Evolutionary conservation across 2,888 invertebrate genomes (phyloP).

Genomic region (Andrena camellia): DNA sequence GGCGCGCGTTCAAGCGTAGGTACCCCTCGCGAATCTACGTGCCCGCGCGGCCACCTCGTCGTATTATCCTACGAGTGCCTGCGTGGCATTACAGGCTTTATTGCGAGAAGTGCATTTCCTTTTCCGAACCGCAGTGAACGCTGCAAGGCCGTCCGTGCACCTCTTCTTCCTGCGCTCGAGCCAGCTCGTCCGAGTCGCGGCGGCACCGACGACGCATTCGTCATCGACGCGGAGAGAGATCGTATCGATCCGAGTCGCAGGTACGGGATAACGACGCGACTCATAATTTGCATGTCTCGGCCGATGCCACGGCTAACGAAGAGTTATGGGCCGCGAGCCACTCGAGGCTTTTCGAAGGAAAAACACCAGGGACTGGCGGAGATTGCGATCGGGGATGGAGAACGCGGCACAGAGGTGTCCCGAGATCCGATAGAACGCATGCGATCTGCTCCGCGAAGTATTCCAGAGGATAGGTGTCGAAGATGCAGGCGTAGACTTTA

Average conservation of each 20-base stretch:
- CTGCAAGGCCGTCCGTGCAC: conserved; percentile 61
- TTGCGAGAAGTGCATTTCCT: conserved; percentile 73
- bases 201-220: conserved; percentile 54
- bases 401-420: background rate
- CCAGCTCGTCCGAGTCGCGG: conserved; percentile 35
- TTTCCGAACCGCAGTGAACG: conserved; percentile 57
- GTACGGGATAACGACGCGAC: conserved; percentile 60
- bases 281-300: conserved; percentile 72
- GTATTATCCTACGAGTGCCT: conserved; percentile 61
- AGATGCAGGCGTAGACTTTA: background rate
- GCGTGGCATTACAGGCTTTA: conserved; percentile 72
- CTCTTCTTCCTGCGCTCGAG: conserved; percentile 41
- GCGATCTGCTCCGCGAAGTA: background rate
- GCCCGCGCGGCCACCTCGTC: conserved; percentile 55
- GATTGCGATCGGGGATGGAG: conserved; percentile 56
- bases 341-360: conserved; percentile 41
- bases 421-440: background rate
- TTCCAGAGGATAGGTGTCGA: background rate
- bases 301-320: conserved; percentile 64
- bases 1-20: background rate
- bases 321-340: conserved; percentile 62
- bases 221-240: conserved; percentile 57
- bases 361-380: conserved; percentile 38
- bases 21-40: conserved; percentile 31
- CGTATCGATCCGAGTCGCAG: conserved; percentile 57